Evolutionary conservation across 2,888 invertebrate species (phyloP), one percentile per base, ranked within the genome.

Genomic region (Caenorhabditis auriculariae): DNA sequence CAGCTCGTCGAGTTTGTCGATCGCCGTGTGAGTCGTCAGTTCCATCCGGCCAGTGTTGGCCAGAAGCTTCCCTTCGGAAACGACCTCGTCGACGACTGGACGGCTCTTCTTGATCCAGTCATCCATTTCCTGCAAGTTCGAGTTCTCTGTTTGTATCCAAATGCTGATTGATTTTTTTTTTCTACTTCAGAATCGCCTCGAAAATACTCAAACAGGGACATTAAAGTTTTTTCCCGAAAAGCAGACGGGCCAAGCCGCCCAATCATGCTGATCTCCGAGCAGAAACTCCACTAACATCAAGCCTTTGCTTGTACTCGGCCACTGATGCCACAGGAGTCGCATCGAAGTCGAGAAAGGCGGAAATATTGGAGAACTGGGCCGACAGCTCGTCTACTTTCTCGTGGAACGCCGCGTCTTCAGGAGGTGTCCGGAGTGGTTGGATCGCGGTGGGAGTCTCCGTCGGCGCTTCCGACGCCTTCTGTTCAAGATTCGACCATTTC

Each of bases 1-100:
- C 23, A 78, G 41, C 46, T 68, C 59, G 49, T 80, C 80, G 29
- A 80, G 60, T 24, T 67, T 54, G 37, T 78, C 77, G 27, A 80
- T 69, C 1, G 72, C 73, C 7, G 65, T 52, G 46, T 78, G 78
- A 4, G 68, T 65, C 23, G 66, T 55, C 38, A 80, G 57, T 49
- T 80, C 80, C 54, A 75, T 59, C 1, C 74, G 56, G 15, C 79
- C 80, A n/a, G 48, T 61, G 26, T 75, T 60, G 1, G 80, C 79
- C 48, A 80, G 54, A 26, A 56, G 48, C 35, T 73, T 50, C 37
- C 78, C 78, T 15, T 69, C 74, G 28, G 61, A 64, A n/a, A 78
- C 62, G 1, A 76, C 51, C 9, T 63, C 68, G 39, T 76, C 75
- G 5, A 78, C 53, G 6, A 61, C 48, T 1, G 65, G 60, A 9